These are phyloP conservation scores for Scaptomyza tumidula DNA, from an alignment of 2,888 invertebrate genomes.

Conservation along the genomic window DNA sequence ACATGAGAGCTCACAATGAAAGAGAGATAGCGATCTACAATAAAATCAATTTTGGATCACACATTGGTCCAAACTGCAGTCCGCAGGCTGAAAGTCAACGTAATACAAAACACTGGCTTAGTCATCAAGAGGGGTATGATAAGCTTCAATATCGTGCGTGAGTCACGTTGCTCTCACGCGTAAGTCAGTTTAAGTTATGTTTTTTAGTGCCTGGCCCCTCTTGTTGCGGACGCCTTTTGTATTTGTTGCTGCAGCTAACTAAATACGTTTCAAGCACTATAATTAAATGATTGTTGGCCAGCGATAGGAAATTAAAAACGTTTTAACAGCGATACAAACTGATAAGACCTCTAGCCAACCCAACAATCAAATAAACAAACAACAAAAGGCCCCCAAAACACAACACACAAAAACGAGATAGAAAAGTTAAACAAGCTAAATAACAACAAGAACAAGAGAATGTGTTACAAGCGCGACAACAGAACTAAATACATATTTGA, in stretches of 20 bases:
- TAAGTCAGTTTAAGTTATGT: background rate
- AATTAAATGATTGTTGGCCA: conserved; percentile 73
- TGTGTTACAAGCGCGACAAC: conserved; percentile 68
- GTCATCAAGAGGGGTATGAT: background rate
- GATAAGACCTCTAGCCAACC: conserved; percentile 57
- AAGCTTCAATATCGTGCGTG: background rate
- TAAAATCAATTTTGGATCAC: conserved; percentile 62
- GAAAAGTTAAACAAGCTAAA: conserved; percentile 2
- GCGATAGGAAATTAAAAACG: conserved; percentile 77
- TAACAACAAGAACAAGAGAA: conserved; percentile 16
- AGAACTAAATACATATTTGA: conserved; percentile 62
- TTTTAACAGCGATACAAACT: conserved; percentile 68
- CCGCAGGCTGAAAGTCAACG: background rate
- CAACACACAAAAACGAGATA: conserved; percentile 1
- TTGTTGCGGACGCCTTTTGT: conserved; percentile 16
- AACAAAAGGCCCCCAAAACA: conserved; percentile 4
- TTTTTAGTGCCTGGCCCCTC: background rate
- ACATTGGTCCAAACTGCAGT: conserved; percentile 23
- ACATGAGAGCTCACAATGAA: conserved; percentile 54
- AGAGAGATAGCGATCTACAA: conserved; percentile 46
- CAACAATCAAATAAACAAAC: conserved; percentile 10
- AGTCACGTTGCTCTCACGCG: background rate
- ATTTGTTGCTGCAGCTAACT: conserved; percentile 34
- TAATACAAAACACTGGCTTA: conserved; percentile 28
- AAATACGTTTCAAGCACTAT: conserved; percentile 62